Percentiles rank a stretch among this genome's conserved stretches.
These are phyloP conservation scores for Xenentodon cancila DNA, from an alignment of 2,797 vertebrate genomes.

Conservation along the genomic window DNA sequence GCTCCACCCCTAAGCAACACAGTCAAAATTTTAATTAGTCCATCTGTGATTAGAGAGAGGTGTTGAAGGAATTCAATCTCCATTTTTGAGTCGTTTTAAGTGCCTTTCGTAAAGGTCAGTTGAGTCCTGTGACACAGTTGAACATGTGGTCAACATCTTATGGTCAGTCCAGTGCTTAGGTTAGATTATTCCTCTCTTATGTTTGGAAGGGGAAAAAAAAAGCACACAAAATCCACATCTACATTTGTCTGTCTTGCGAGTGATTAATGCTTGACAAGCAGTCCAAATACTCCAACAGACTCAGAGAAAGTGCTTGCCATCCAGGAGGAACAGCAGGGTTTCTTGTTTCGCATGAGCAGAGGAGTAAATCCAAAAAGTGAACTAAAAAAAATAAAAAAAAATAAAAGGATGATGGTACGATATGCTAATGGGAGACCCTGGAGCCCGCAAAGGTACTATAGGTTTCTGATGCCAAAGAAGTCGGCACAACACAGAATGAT, in stretches of 20 bases:
- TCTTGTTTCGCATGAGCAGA: conserved; percentile 36
- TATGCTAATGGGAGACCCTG: conserved; percentile 30
- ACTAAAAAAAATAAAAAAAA: neutral
- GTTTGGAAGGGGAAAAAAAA: neutral
- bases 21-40: conserved; percentile 68
- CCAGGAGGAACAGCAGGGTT: conserved; percentile 30
- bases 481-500: conserved; percentile 58
- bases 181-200: conserved; percentile 48
- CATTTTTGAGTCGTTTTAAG: conserved; percentile 53
- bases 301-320: conserved; percentile 30
- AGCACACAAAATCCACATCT: conserved; percentile 34
- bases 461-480: conserved; percentile 29
- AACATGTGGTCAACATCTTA: conserved; percentile 62
- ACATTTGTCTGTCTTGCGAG: conserved; percentile 64
- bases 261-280: conserved; percentile 75
- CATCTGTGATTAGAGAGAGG: conserved; percentile 51
- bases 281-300: conserved; percentile 49
- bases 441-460: conserved; percentile 14
- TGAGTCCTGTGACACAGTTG: conserved; percentile 64
- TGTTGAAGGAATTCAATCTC: conserved; percentile 36
- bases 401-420: conserved; percentile 9
- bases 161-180: conserved; percentile 81
- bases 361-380: conserved; percentile 39
- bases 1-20: conserved; percentile 58
- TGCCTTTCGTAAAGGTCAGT: conserved; percentile 71